Evolutionary conservation across 2,797 vertebrate species (phyloP), one percentile per base, ranked within the genome.

Genomic region (Sparus aurata): DNA sequence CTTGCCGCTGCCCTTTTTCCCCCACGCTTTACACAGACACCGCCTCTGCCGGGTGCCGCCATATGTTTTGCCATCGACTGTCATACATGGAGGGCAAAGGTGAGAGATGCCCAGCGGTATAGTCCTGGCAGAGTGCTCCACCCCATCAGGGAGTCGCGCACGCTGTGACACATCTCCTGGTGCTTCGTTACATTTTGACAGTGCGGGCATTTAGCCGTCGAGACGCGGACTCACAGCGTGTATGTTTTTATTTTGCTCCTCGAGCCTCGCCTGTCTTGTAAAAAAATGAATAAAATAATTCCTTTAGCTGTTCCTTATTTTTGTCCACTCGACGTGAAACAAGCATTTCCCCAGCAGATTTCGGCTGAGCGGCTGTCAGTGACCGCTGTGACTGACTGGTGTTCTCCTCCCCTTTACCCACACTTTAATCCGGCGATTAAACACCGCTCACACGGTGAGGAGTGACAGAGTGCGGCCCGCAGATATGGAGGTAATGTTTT

Each of bases 51-150:
- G 74, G 74, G 66, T 18, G 45, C 58, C 34, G 25, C 82, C 88
- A 86, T 89, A 82, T 91, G 88, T 87, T 88, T 82, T 27, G 49
- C 90, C 53, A 6, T 59, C 53, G 83, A 87, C 79, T 75, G 91
- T 92, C 92, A 90, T 77, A 58, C 58, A 65, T 45, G 9, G 65
- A 50, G 78, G 75, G 83, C 86, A 87, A 87, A 93, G 87, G 87
- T 92, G 75, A 89, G 77, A 87, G 66, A 61, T 88, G 71, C 74
- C 87, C 87, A 75, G 89, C 69, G 54, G 89, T 77, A 72, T 58
- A 59, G 52, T 79, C 49, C 76, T 87, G 91, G 75, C 90, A 79
- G 74, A 80, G 78, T 20, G 85, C 89, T 82, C 89, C 87, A 85
- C 87, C 87, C 70, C 83, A 74, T 92, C 90, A 80, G 82, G 83